Base-by-base conservation (phyloP, 2,797 vertebrate species). In the Oryzias sinensis region DNA sequence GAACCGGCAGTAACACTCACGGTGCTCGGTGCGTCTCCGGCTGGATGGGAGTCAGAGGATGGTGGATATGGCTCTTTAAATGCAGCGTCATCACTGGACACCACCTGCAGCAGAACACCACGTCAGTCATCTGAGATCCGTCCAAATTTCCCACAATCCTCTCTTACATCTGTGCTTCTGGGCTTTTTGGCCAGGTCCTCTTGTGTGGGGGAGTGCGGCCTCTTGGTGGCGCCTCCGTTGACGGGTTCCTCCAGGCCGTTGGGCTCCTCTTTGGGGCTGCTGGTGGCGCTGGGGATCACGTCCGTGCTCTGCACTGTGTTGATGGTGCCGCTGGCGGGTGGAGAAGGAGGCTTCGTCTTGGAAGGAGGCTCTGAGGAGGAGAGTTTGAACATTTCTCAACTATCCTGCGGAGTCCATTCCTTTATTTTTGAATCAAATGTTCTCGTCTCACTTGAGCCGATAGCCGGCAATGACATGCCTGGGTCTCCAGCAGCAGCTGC, bases 51-150 rank as follows among this genome's bases (percentile, higher is more conserved):
- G 80, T 94, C 89, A 15, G 74, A 81, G 14, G 90, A 84, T 5
- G 89, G 88, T 54, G 85, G 88, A 70, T 76, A 87, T 0, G 92
- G 88, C 60, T 93, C 93, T 80, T 92, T 93, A 78, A 94, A 95
- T 0, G 85, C 49, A 9, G 88, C 88, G 61, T 95, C 92, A 48
- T 91, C 90, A 8, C 60, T 78, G 5, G 80, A 69, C 24, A 60
- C 72, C 40, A 41, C 72, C 91, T 91, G 57, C 49, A 63, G 52
- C 17, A 18, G 40, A 53, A 69, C 6, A 63, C 25, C 18, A 24
- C 7, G 43, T 17, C 15, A 33, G 24, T 24, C 3, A 37, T 8
- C 14, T 16, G 8, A 16, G 2, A 17, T 33, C 2, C 8, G 5
- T 5, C 37, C 20, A 41, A 15, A 49, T 20, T 13, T 8, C 18